phyloP scores from a whole-genome alignment of 2,113 vertebrate genomes.

The Edolisoma coerulescens region DNA sequence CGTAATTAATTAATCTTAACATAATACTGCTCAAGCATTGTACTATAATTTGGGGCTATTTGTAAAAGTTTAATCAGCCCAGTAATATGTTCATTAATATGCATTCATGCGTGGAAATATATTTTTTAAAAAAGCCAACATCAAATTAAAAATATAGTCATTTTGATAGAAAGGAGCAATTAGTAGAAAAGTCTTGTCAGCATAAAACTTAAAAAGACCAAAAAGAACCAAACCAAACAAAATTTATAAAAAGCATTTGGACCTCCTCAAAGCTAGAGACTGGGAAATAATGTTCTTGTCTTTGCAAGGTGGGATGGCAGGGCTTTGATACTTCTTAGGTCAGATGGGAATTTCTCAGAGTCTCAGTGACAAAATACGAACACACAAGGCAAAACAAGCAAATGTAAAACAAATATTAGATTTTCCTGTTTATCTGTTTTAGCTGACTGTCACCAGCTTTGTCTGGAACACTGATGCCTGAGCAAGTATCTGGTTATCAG shows the following conservation, averaged over 20 bases:
- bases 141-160: neutral
- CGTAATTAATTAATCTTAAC: neutral
- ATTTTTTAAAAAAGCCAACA: neutral
- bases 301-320: neutral
- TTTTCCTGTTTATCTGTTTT: neutral
- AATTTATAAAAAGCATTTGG: fast-evolving
- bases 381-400: neutral
- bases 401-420: neutral
- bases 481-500: neutral
- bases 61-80: neutral
- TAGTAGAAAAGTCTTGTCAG: neutral
- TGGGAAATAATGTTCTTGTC: neutral
- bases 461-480: neutral
- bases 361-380: neutral
- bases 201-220: fast-evolving
- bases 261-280: neutral
- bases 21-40: neutral
- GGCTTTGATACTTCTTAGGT: neutral
- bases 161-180: neutral
- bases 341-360: neutral
- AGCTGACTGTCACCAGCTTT: neutral
- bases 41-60: neutral
- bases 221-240: neutral
- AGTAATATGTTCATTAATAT: neutral
- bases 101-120: neutral